Percentiles rank a stretch among this genome's conserved stretches.
Evolutionary conservation across 2,888 invertebrate genomes (phyloP).

Genomic region (Lydus trimaculatus): DNA sequence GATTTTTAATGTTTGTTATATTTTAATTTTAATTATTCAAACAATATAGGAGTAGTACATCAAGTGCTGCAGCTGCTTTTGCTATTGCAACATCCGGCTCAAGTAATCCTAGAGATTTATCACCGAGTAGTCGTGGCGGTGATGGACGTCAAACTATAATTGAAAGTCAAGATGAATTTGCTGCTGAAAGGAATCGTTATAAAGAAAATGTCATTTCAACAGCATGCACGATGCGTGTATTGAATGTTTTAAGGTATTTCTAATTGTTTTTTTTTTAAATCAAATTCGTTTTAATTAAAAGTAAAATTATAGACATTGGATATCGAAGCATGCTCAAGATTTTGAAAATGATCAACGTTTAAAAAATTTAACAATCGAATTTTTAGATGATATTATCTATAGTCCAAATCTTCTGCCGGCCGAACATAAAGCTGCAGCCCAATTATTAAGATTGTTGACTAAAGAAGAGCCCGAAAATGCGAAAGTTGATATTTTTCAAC

Average conservation of each 20-base stretch:
- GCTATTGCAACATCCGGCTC: constrained; percentile 91
- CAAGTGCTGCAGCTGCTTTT: constrained; percentile 88
- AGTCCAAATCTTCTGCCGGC: constrained; percentile 84
- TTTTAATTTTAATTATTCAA: background rate
- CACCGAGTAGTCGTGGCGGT: constrained; percentile 53
- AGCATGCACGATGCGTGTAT: constrained; percentile 92
- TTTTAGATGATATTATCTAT: constrained; percentile 86
- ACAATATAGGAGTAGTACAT: constrained; percentile 76
- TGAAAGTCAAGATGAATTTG: constrained; percentile 55
- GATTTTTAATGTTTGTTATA: background rate
- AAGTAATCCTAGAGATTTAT: constrained; percentile 79
- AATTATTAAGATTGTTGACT: constrained; percentile 78
- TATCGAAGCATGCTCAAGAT: constrained; percentile 89
- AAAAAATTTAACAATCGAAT: constrained; percentile 80
- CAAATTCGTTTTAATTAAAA: background rate
- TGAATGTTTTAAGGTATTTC: constrained; percentile 77
- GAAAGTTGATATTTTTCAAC: constrained; percentile 72
- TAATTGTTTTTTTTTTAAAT: constrained; percentile 5
- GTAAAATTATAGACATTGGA: constrained; percentile 75
- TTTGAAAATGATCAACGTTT: constrained; percentile 81
- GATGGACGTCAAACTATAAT: constrained; percentile 39
- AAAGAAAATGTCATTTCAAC: constrained; percentile 86
- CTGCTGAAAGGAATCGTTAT: constrained; percentile 63
- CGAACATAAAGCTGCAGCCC: constrained; percentile 88
- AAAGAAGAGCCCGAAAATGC: constrained; percentile 73